Conservation (phyloP, 2,113 vertebrate genomes). For the Carollia perspicillata region DNA sequence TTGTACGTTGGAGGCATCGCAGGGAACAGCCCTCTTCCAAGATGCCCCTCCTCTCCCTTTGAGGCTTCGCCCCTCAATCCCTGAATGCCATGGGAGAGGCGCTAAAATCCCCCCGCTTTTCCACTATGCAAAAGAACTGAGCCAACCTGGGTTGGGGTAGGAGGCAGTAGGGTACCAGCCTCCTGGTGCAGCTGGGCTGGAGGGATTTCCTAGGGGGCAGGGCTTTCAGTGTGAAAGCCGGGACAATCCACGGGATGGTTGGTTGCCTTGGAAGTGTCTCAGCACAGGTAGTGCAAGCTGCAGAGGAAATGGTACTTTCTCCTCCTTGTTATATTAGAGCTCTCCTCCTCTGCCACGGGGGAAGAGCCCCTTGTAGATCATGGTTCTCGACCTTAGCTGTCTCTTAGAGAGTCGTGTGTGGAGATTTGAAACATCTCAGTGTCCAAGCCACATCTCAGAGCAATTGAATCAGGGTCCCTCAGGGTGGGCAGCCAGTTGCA, state of each 20-base stretch:
- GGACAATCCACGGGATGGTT: not conserved
- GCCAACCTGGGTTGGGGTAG: not conserved
- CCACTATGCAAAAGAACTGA: not conserved
- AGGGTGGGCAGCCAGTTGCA: not conserved
- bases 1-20: fast-evolving
- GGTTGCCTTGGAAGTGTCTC: not conserved
- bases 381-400: not conserved
- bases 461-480: not conserved
- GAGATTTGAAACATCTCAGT: not conserved
- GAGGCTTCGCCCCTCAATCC: not conserved
- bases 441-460: not conserved
- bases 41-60: not conserved
- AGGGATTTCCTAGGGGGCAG: not conserved
- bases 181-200: not conserved
- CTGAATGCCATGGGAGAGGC: not conserved
- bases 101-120: not conserved
- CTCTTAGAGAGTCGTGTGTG: not conserved
- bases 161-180: too few species aligned
- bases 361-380: not conserved
- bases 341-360: not conserved
- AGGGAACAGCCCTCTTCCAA: not conserved
- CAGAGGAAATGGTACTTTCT: not conserved
- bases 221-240: not conserved
- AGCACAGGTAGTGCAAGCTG: not conserved
- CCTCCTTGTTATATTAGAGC: not conserved